Evolutionary conservation across 53 echinoderm and acorn worm species (phyloP).

Genomic region (Temnopleurus reevesii): DNA sequence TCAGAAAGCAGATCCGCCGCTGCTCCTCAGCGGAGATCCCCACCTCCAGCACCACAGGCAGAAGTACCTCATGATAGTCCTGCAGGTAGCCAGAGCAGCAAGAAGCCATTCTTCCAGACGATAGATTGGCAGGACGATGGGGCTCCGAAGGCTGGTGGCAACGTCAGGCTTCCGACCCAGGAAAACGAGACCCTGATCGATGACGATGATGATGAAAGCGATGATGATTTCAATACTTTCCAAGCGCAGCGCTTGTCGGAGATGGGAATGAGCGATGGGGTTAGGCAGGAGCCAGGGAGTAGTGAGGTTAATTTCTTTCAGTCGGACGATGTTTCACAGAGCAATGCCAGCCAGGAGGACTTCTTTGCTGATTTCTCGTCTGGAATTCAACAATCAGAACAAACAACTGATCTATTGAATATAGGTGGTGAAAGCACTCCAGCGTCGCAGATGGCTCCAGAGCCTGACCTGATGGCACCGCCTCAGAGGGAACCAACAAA

Average conservation of each 20-base stretch:
- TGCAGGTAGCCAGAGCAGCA: neutral
- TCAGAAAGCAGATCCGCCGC: neutral
- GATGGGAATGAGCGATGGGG: neutral
- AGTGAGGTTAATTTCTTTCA: conserved; percentile 55
- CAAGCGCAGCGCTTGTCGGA: conserved; percentile 61
- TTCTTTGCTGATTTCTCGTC: conserved; percentile 55
- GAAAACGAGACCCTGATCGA: conserved; percentile 63
- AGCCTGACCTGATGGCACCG: conserved; percentile 66
- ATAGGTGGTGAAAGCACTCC: conserved; percentile 56
- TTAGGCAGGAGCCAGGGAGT: neutral
- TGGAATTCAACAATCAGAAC: conserved; percentile 13
- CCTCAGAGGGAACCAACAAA: conserved; percentile 73
- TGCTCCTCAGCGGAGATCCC: neutral
- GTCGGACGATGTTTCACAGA: conserved; percentile 42
- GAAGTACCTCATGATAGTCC: conserved; percentile 6
- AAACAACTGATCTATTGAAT: conserved; percentile 69
- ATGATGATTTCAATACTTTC: conserved; percentile 85
- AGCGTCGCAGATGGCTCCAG: neutral
- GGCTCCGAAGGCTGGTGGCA: conserved; percentile 9
- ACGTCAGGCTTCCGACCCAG: conserved; percentile 53
- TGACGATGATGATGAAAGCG: conserved; percentile 65
- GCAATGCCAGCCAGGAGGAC: neutral
- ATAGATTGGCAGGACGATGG: conserved; percentile 69
- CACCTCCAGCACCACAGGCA: conserved; percentile 43
- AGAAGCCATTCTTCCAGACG: conserved; percentile 61